Base-by-base conservation (phyloP, 2,113 vertebrate species). In the Phyllopteryx taeniolatus region DNA sequence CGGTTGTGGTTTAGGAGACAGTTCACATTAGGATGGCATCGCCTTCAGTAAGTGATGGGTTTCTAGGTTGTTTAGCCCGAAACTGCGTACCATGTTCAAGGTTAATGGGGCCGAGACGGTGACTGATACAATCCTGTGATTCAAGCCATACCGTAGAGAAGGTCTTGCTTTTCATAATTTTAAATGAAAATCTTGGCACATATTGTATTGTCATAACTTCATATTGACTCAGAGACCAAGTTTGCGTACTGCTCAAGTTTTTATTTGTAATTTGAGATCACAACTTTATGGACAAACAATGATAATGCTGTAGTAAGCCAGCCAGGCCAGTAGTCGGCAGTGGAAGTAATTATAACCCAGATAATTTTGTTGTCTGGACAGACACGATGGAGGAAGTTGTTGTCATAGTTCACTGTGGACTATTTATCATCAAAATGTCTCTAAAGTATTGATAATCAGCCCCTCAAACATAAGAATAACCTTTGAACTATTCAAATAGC, bases 21-120 rank as follows among this genome's bases (percentile, higher is more conserved):
- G 84, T 84, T 87, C 83, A 83, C 63, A 53, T 64, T 3, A 84
- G 84, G 85, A 84, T 84, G 79, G 73, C 70, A 78, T 70, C 35
- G 74, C 72, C 67, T 65, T 63, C 67, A 72, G 74, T 79, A 72
- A 83, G 74, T 71, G 75, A 81, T 74, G 79, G 3, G 78, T 67
- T 68, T 46, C 51, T 74, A 71, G 54, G 64, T 71, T 67, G 75
- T 80, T 83, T 79, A 83, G 72, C 64, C 27, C 60, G 53, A 81
- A 73, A 84, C 75, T 79, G 17, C 54, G 67, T 53, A 44, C 33
- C 43, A 73, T 5, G 73, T 47, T 85, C 62, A 79, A 56, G 71
- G 71, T 60, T 68, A 75, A 87, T 68, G 79, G 70, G 76, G 82
- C 80, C 70, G 74, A 67, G 53, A 72, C 66, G 74, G 77, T 78